A percentile compares a stretch with the other conserved stretches of the same genome.
Evolutionary conservation across 2,888 invertebrate genomes (phyloP).

Genomic region (Phanerotoma sp.): DNA sequence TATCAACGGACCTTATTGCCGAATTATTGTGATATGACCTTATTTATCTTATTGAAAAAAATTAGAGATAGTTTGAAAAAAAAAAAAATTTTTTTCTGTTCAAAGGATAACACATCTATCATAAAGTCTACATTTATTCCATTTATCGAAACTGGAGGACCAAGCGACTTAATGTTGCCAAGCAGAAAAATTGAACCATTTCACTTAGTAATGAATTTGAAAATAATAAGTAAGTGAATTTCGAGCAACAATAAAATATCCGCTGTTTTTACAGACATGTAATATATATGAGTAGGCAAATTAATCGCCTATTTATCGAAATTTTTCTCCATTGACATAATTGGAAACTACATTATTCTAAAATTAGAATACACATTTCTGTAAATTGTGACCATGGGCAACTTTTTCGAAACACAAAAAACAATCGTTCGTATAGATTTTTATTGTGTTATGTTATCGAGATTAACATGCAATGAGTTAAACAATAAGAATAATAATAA

Average conservation of each 20-base stretch:
- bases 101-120: no score
- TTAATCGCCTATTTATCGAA: constrained; percentile 17
- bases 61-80: no score
- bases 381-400: neutral
- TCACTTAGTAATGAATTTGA: constrained; percentile 8
- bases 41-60: constrained; percentile 5
- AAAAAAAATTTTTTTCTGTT: no score
- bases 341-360: no score
- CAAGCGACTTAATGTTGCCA: constrained; percentile 17
- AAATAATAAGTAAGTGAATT: constrained; percentile 19
- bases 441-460: constrained; percentile 13
- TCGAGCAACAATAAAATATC: constrained; percentile 31
- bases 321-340: neutral
- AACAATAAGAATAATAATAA: no score
- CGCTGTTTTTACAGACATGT: constrained; percentile 50
- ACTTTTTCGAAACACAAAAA: constrained; percentile 40
- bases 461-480: constrained; percentile 6
- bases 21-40: constrained; percentile 5
- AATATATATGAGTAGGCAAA: constrained; percentile 43
- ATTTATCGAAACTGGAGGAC: constrained; percentile 24
- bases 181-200: constrained; percentile 12
- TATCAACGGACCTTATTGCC: constrained; percentile 2
- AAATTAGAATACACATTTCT: neutral
- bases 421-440: constrained; percentile 41
- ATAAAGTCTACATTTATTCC: constrained; percentile 5